Base-by-base conservation (phyloP, 2,888 invertebrate genomes). In the Blomia tropicalis region DNA sequence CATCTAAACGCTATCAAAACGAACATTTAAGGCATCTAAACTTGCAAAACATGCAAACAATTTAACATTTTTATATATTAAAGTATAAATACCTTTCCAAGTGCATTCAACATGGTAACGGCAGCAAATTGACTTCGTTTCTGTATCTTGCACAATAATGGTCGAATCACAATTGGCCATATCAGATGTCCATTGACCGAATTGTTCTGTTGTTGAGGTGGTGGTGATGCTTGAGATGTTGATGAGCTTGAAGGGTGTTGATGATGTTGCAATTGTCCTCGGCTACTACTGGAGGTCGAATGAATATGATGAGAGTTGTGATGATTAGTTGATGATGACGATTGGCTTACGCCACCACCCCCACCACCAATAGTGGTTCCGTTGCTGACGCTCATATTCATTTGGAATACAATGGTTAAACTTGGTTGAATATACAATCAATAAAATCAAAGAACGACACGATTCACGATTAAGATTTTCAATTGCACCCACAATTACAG, bases 121-220 rank as follows among this genome's bases (percentile, higher is more conserved):
- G 56, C 56, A 19, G 56, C 56, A 56, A 19, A 14, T 56, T 56
- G 56, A 36, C 29, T 27, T 14, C 29, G 14, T 31, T 56, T 56
- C 23, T 56, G 56, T 31, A 56, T 56, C 27, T 56, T 56, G 23
- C 29, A 27, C 17, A 56, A 25, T 36, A 56, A 31, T 36, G 56
- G 56, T 4, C 56, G 2, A 19, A 56, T 56, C 19, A 56, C 56
- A 25, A 56, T 56, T 23, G 56, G 56, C 56, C 56, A 56, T 2
- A 56, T 30, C 11, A 56, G 31, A 27, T 47, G 51, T 11, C 7
- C 36, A 17, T 36, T 36, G 7, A 36, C 36, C 36, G 36, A 36
- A 11, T 7, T 11, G 7, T 7, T 11, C 17, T 7, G 7, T 7
- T 11, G 7, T 7, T 7, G 36, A 7, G 36, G 17, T 11, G 36